phyloP scores from a whole-genome alignment of 2,888 invertebrate species.

The Litoditis marina region DNA sequence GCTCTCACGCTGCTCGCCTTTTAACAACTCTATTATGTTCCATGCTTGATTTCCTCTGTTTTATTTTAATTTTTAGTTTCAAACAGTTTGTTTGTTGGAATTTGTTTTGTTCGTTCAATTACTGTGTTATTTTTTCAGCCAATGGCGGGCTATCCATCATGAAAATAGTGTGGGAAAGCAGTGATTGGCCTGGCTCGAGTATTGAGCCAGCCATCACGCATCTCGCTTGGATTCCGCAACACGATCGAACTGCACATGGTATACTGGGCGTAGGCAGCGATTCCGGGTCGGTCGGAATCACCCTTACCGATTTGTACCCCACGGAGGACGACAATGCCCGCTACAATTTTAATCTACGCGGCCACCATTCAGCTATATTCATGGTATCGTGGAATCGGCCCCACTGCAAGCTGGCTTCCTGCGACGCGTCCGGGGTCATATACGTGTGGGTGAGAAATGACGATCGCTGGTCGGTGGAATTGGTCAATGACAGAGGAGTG shows the following conservation, averaged over 20 bases:
- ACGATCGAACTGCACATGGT: conserved; percentile 35
- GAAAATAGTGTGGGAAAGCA: conserved; percentile 57
- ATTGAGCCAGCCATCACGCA: conserved; percentile 45
- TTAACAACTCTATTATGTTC: too few species aligned
- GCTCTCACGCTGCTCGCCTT: too few species aligned
- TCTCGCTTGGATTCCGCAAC: conserved; percentile 35
- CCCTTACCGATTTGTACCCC: conserved; percentile 46
- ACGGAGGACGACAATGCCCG: conserved; percentile 33
- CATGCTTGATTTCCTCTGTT: too few species aligned
- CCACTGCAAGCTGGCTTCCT: conserved; percentile 93
- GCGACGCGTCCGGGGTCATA: conserved; percentile 86
- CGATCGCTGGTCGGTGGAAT: conserved; percentile 95
- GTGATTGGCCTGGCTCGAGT: conserved; percentile 55
- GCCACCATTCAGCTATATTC: conserved; percentile 71
- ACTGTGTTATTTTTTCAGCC: too few species aligned
- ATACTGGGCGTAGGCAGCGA: conserved; percentile 52
- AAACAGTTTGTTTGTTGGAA: too few species aligned
- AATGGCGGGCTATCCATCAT: too few species aligned
- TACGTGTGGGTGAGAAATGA: conserved; percentile 99
- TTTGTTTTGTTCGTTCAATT: too few species aligned
- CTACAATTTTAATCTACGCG: conserved; percentile 87
- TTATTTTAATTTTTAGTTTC: too few species aligned
- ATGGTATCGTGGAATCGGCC: conserved; percentile 94
- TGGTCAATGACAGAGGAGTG: conserved; percentile 94
- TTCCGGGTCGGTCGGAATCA: conserved; percentile 59